Evolutionary conservation across 2,797 vertebrate genomes (phyloP), one percentile per base, ranked within the genome.

Genomic region (Distichodus sexfasciatus): DNA sequence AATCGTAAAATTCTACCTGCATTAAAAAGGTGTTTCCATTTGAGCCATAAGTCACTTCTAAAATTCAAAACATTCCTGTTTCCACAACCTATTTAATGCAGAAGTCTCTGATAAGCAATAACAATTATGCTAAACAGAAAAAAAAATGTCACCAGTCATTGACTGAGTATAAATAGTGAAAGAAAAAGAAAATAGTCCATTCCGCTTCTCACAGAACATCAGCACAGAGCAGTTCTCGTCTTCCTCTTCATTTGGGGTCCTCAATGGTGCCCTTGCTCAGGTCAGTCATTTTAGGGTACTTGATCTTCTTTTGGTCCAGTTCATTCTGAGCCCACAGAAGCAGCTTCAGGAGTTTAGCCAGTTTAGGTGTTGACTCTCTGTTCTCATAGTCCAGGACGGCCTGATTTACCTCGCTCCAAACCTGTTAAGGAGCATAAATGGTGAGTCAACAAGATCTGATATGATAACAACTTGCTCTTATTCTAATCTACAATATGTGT

Each of bases 211-310:
- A 79, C 79, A 77, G 33, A 71, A 75, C 67, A 14, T n/a, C 48
- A 43, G 46, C 66, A 63, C 55, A 54, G 35, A 67, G 66, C 70
- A 64, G 43, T 64, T 67, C 69, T 80, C 63, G 71, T 81, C 79
- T 81, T 69, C 6, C 43, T 84, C 76, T 77, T 91, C 94, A 99
- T 92, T 98, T 98, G 58, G 94, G 95, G 76, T 99, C 96, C 85
- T 98, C 96, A 5, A 98, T 97, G 21, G 94, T 96, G 72, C 97
- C 96, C 89, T 96, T 98, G 92, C 96, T 97, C 87, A 99, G 96
- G 89, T 99, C 97, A 84, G 96, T 98, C 97, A 99, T 99, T 94
- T 98, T 98, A 79, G 96, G 97, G 76, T 99, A 99, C 88, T 98
- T 98, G 76, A 99, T 96, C 89, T 98, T 99, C 93, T 99, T 99